Evolutionary conservation across 2,888 invertebrate genomes (phyloP).

Genomic region (Penaeus monodon): DNA sequence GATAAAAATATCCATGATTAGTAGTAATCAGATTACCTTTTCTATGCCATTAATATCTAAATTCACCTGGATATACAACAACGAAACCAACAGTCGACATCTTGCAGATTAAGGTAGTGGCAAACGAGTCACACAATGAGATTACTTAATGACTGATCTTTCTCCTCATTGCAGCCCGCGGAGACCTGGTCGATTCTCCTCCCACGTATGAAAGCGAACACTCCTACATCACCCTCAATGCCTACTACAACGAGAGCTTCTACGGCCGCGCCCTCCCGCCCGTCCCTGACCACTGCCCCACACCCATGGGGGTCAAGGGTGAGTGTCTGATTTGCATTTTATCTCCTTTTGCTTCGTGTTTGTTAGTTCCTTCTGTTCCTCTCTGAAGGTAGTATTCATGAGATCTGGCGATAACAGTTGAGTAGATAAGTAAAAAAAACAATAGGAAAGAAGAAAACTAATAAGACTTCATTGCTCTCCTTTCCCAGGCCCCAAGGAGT

Average conservation of each 20-base stretch:
- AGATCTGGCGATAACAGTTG: too few relatives aligned
- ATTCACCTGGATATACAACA: background rate
- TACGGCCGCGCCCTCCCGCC: conserved; percentile 70
- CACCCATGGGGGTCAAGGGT: conserved; percentile 70
- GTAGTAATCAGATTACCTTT: too few relatives aligned
- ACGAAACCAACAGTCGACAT: too few relatives aligned
- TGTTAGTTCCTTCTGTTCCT: too few relatives aligned
- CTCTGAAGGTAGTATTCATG: too few relatives aligned
- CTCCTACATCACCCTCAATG: conserved; percentile 69
- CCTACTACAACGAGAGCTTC: conserved; percentile 68
- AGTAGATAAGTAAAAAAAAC: background rate
- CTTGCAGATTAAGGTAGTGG: background rate
- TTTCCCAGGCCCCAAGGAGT: conserved; percentile 66
- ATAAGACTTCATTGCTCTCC: background rate
- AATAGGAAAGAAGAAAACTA: background rate
- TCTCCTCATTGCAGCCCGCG: conserved; percentile 67
- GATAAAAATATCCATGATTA: background rate
- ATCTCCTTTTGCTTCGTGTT: too few relatives aligned
- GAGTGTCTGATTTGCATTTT: conserved; percentile 25
- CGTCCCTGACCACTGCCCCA: conserved; percentile 70
- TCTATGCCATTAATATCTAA: background rate
- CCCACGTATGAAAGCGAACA: conserved; percentile 69
- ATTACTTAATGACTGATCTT: background rate
- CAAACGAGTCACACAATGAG: background rate
- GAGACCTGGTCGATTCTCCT: conserved; percentile 69